phyloP scores from a whole-genome alignment of 2,797 vertebrate species.

The Mus caroli region DNA sequence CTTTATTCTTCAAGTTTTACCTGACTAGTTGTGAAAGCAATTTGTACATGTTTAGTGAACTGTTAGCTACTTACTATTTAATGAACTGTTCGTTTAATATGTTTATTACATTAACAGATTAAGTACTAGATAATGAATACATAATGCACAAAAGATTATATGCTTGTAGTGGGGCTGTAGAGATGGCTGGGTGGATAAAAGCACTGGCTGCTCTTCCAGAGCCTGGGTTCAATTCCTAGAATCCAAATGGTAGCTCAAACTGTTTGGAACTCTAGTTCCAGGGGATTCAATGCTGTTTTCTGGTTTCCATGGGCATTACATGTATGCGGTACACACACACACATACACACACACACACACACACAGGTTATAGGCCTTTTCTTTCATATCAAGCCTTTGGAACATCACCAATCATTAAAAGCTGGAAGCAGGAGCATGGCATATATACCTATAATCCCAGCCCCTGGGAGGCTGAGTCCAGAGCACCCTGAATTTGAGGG shows the following conservation, averaged over 20 bases:
- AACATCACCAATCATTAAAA: background rate
- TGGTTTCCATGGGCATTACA: background rate
- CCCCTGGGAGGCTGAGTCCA: background rate
- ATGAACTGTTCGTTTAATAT: slow-evolving; percentile 42
- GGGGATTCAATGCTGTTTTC: background rate
- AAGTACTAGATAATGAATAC: background rate
- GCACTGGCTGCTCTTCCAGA: background rate
- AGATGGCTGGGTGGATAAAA: background rate
- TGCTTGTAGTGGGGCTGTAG: background rate
- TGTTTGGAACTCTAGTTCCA: background rate
- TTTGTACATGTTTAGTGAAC: slow-evolving; percentile 53
- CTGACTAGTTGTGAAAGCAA: slow-evolving; percentile 6
- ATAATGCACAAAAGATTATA: background rate
- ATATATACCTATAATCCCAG: background rate
- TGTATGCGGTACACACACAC: background rate
- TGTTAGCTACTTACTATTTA: background rate
- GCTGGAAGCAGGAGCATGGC: background rate
- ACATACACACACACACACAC: background rate
- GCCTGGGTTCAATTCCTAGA: background rate
- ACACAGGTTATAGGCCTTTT: background rate
- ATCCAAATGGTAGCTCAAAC: background rate
- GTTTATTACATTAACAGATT: background rate
- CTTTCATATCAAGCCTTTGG: background rate
- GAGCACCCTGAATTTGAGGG: background rate
- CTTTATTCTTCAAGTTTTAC: slow-evolving; percentile 31